phyloP scores from a whole-genome alignment of 2,113 vertebrate genomes.

The Pelusios castaneus region DNA sequence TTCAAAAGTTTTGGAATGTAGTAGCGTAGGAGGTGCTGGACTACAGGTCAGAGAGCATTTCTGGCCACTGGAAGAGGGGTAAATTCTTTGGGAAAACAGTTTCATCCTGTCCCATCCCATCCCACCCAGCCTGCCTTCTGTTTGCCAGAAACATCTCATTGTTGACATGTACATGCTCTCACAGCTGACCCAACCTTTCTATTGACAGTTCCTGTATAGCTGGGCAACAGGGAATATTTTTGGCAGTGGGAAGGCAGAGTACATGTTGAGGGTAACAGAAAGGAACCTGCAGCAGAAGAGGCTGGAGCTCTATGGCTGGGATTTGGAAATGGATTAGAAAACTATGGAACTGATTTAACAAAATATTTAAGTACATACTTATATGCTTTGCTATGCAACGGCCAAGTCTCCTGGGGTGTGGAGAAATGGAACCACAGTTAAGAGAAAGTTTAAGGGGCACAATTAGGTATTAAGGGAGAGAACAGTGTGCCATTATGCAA shows the following conservation, averaged over 20 bases:
- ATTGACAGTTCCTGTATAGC: neutral
- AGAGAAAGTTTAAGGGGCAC: neutral
- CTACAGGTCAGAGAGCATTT: slow-evolving; percentile 25
- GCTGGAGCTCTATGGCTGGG: neutral
- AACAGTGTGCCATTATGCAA: neutral
- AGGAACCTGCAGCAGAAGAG: neutral
- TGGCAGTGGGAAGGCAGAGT: slow-evolving; percentile 37
- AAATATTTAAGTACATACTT: neutral
- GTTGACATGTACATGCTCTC: slow-evolving; percentile 27
- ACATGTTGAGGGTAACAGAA: neutral
- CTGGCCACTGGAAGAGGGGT: slow-evolving; percentile 28
- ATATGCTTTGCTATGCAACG: neutral
- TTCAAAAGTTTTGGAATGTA: slow-evolving; percentile 32
- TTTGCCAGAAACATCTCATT: slow-evolving; percentile 13
- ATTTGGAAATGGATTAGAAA: neutral
- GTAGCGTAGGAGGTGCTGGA: neutral
- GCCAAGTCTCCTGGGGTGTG: neutral
- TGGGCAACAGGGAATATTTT: slow-evolving; percentile 35
- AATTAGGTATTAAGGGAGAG: neutral
- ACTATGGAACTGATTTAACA: neutral
- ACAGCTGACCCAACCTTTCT: slow-evolving; percentile 35
- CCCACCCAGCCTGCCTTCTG: slow-evolving; percentile 16
- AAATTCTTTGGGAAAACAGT: slow-evolving; percentile 36
- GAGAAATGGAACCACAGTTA: neutral
- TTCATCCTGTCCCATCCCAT: slow-evolving; percentile 18